Base-by-base conservation (phyloP, 2,888 invertebrate species). In the Agrenia bidenticulata region DNA sequence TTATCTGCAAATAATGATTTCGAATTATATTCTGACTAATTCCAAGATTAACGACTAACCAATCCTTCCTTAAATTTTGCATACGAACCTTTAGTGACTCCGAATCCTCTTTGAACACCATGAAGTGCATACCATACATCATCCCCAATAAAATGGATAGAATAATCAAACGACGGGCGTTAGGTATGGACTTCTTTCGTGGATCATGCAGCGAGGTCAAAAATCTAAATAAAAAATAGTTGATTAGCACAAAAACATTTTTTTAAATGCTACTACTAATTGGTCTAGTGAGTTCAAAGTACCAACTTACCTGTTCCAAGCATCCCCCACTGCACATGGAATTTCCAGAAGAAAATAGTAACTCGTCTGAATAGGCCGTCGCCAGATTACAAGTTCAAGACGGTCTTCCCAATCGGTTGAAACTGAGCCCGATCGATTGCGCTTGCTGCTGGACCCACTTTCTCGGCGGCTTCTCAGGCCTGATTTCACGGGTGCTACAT, bases 281-380 rank as follows among this genome's bases (percentile, higher is more conserved):
- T 11, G 15, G 15, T 39, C 39, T n/a, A n/a, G n/a, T n/a, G n/a
- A n/a, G 39, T 13, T 51, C 15, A 17, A 21, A 51, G 21, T 21
- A n/a, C n/a, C n/a, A 59, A 45, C 15, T 45, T 55, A 73, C 73
- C 70, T 74, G 66, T 73, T 70, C 55, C 70, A 65, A 39, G 67
- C 69, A 65, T 76, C 76, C 26, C 62, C 63, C 56, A 76, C 59
- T 13, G 73, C 71, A 59, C 74, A 74, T 27, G 85, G 81, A 73
- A 88, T 81, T 83, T 94, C 93, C 78, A 85, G 84, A 77, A 85
- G 80, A 82, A 89, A 92, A 82, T 90, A 94, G 79, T 89, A 87
- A 66, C 90, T 78, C 1, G 93, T 93, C 77, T 84, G 85, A 68
- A 92, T 76, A 9, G 94, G 94, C 77, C 86, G 85, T 78, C 88